Conservation (phyloP, 2,888 invertebrate genomes). For the Folsomia candida region DNA sequence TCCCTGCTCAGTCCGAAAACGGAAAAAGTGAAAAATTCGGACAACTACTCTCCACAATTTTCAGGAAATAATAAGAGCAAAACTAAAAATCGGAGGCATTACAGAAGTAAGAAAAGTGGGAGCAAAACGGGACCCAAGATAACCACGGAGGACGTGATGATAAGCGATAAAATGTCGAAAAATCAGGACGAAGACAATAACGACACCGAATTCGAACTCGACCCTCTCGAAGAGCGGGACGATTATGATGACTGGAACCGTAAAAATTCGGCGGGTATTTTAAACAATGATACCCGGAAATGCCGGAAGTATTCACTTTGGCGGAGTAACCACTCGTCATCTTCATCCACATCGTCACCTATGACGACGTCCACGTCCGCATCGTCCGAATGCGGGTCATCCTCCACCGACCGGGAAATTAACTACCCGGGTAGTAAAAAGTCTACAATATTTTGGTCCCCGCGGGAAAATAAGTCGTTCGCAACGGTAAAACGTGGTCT, state of each 20-base stretch:
- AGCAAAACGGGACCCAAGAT: neutral
- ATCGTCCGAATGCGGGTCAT: neutral
- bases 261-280: neutral
- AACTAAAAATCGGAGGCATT: neutral
- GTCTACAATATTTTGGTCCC: too few relatives aligned
- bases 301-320: neutral
- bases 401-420: too few relatives aligned
- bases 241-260: conserved; percentile 13
- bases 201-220: conserved; percentile 42
- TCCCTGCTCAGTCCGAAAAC: neutral
- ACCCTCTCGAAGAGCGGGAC: conserved; percentile 41
- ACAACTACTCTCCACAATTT: too few relatives aligned
- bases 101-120: neutral
- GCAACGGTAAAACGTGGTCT: neutral
- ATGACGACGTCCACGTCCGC: neutral
- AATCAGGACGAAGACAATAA: conserved; percentile 9
- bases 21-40: too few relatives aligned
- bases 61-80: neutral
- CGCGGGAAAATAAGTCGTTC: neutral
- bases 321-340: neutral
- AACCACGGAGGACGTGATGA: neutral
- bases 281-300: too few relatives aligned
- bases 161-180: neutral
- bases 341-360: neutral
- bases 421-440: too few relatives aligned